phyloP scores from a whole-genome alignment of 1,140 invertebrate genomes.

The Helicoverpa armigera region DNA sequence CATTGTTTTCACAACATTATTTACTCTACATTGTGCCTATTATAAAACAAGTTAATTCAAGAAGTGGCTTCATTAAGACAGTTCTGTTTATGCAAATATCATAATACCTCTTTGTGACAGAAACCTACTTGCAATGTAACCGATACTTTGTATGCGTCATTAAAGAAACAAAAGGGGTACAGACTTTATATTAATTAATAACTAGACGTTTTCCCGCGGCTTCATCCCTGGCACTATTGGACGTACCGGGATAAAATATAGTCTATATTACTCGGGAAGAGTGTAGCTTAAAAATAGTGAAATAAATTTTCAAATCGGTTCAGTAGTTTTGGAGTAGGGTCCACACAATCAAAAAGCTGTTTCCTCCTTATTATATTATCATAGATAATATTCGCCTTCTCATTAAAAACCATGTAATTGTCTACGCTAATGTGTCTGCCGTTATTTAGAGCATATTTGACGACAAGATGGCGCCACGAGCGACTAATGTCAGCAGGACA shows the following conservation, averaged over 20 bases:
- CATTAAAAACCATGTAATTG: constrained; percentile 20
- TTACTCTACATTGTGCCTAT: background rate
- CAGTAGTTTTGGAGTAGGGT: no score
- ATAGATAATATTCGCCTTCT: background rate
- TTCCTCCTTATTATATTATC: no score
- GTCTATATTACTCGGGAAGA: no score
- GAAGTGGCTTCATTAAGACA: constrained; percentile 13
- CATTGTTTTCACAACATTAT: constrained; percentile 20
- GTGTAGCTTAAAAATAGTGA: no score
- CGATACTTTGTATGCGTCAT: constrained; percentile 7
- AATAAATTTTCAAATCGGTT: no score
- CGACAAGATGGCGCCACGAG: constrained; percentile 5
- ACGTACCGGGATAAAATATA: no score
- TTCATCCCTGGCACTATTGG: no score
- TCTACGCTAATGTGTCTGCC: background rate
- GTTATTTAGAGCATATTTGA: constrained; percentile 21
- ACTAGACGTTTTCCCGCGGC: background rate
- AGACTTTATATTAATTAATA: constrained; percentile 24
- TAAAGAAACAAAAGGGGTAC: constrained; percentile 24
- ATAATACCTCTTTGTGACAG: constrained; percentile 42
- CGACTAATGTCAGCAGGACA: constrained; percentile 2
- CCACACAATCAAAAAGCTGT: no score
- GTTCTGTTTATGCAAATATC: constrained; percentile 34
- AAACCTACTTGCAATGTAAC: constrained; percentile 37
- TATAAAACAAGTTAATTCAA: constrained; percentile 40